Evolutionary conservation across 2,888 invertebrate genomes (phyloP), one percentile per base, ranked within the genome.

Genomic region (Drosophila flavopinicola): DNA sequence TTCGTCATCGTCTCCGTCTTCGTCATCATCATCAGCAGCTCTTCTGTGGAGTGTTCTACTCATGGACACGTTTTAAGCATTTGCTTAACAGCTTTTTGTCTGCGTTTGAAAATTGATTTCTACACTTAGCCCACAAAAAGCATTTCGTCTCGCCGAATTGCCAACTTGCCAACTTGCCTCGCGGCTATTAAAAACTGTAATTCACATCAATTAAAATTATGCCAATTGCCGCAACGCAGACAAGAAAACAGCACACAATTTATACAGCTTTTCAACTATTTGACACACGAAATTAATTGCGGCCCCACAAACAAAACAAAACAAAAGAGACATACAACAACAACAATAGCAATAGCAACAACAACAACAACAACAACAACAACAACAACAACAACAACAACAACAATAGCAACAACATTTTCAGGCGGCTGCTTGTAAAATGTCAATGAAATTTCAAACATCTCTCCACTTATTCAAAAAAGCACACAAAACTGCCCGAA

Each of bases 1-100:
- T 37, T 25, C 37, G 10, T 10, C 35, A 35, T 35, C 35, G 15
- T 37, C 17, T 37, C 11, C 29, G n/a, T n/a, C 29, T 37, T 25
- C 37, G 10, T 10, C 35, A 35, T 35, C 35, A 35, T 37, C 17
- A 17, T 39, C 29, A 30, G 23, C 29, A 20, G 2, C 20, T 20
- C 20, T 20, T 20, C 17, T 48, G 54, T 71, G 64, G 61, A 77
- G 80, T 66, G 48, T 56, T 63, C 78, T 69, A 66, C 74, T 80
- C 78, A 53, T 38, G 78, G 58, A 70, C 78, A 80, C 74, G 66
- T 70, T 70, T 70, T 57, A 74, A 78, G 75, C 70, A 35, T 60
- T 75, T 64, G 59, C 51, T 39, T 70, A 78, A 75, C 78, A 75
- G 67, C 56, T 66, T 66, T 68, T 68, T 69, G 61, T 52, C 42